Conservation (phyloP, 1,140 invertebrate species). For the Drosophila paulistorum region DNA sequence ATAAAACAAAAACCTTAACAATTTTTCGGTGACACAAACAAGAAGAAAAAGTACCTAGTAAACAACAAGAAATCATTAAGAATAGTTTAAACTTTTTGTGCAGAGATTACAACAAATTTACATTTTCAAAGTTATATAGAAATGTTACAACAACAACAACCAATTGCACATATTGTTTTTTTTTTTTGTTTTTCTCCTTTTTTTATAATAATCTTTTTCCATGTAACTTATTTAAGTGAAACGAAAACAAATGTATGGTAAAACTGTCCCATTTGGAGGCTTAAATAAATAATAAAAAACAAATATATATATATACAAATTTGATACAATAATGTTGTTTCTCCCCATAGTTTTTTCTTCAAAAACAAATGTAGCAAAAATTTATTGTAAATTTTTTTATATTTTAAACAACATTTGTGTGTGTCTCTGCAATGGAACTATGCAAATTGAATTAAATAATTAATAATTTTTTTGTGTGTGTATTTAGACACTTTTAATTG, state of each 20-base stretch:
- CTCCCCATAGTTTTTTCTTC: slow-evolving; percentile 37
- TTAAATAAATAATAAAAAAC: slow-evolving; percentile 26
- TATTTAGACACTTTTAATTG: slow-evolving; percentile 7
- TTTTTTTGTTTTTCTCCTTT: slow-evolving; percentile 29
- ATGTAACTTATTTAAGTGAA: slow-evolving; percentile 36
- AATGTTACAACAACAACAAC: slow-evolving; percentile 26
- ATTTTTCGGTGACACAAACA: background rate
- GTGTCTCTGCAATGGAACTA: slow-evolving; percentile 33
- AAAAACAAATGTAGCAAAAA: slow-evolving; percentile 49
- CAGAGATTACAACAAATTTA: background rate
- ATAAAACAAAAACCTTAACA: too few species aligned
- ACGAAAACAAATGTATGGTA: slow-evolving; percentile 25
- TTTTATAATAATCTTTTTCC: slow-evolving; percentile 21
- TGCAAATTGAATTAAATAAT: slow-evolving; percentile 5
- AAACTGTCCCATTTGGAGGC: slow-evolving; percentile 56
- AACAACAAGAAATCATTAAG: slow-evolving; percentile 15
- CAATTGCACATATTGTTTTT: slow-evolving; percentile 43
- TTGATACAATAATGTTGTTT: slow-evolving; percentile 46
- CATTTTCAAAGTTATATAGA: slow-evolving; percentile 22
- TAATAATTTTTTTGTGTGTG: background rate
- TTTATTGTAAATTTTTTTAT: slow-evolving; percentile 57
- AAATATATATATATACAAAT: slow-evolving; percentile 18
- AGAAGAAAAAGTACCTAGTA: slow-evolving; percentile 15
- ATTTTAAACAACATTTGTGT: slow-evolving; percentile 41
- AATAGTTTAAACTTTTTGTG: background rate